phyloP scores from a whole-genome alignment of 2,888 invertebrate species.

The Megastigmus dorsalis region DNA sequence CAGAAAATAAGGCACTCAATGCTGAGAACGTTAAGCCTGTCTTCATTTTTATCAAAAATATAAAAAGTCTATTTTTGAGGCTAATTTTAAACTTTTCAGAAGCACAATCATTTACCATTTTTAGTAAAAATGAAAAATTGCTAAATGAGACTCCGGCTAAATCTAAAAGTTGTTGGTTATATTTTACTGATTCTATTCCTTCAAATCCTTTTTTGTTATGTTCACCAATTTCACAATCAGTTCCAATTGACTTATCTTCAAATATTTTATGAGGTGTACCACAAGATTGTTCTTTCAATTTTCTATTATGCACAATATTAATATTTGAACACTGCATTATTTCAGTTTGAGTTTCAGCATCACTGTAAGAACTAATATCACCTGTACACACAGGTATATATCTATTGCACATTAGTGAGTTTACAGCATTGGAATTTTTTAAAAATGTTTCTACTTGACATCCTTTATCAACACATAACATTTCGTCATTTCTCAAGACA shows the following conservation, averaged over 20 bases:
- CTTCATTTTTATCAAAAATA: slow-evolving; percentile 58
- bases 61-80: slow-evolving; percentile 54
- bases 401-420: slow-evolving; percentile 47
- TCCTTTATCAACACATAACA: slow-evolving; percentile 42
- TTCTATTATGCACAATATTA: background rate
- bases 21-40: slow-evolving; percentile 57
- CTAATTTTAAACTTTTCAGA: slow-evolving; percentile 45
- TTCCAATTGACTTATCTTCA: slow-evolving; percentile 29
- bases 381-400: no score
- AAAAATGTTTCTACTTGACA: slow-evolving; percentile 45
- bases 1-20: slow-evolving; percentile 53
- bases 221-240: background rate
- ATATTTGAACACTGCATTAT: background rate
- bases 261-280: slow-evolving; percentile 29
- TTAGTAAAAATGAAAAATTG: slow-evolving; percentile 50
- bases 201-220: slow-evolving; percentile 22
- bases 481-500: no score
- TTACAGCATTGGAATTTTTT: background rate
- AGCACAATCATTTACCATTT: slow-evolving; percentile 15
- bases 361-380: slow-evolving; percentile 18
- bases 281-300: slow-evolving; percentile 30
- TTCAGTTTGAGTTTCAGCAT: slow-evolving; percentile 52
- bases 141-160: slow-evolving; percentile 48
- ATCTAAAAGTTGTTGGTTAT: slow-evolving; percentile 48
- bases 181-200: slow-evolving; percentile 52